Percentiles rank a stretch among this genome's conserved stretches.
These are phyloP conservation scores for Penaeus japonicus DNA, from an alignment of 1,140 invertebrate species.

Conservation along the genomic window DNA sequence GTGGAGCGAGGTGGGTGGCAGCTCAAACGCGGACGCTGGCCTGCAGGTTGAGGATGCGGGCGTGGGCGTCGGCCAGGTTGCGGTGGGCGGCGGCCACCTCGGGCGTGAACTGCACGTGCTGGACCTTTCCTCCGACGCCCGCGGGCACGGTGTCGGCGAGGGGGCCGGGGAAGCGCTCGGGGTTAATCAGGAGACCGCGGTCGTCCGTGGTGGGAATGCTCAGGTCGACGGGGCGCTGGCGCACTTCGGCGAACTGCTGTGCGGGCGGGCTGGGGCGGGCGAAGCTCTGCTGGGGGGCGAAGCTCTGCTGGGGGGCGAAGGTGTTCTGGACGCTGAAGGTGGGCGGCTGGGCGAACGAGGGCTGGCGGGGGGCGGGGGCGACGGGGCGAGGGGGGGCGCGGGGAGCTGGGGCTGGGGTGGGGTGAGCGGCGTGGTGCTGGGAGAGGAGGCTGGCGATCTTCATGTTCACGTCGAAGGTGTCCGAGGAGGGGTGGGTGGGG, in stretches of 20 bases:
- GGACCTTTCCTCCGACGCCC: conserved; percentile 4
- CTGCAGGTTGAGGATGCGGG: conserved; percentile 44
- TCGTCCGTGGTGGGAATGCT: conserved; percentile 35
- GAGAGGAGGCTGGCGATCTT: background rate
- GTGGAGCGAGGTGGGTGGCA: background rate
- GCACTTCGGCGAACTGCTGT: background rate
- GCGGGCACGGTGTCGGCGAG: conserved; percentile 37
- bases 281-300: background rate
- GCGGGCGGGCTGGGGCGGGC: background rate
- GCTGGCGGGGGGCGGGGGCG: background rate
- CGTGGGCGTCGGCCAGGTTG: conserved; percentile 42
- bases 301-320: background rate
- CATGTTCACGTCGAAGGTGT: background rate
- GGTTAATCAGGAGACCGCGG: conserved; percentile 46
- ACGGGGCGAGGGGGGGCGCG: background rate
- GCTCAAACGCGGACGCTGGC: background rate
- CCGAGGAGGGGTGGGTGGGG: background rate
- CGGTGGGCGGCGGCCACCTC: conserved; percentile 43
- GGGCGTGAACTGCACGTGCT: conserved; percentile 32
- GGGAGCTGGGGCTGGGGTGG: conserved; percentile 1
- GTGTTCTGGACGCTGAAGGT: background rate
- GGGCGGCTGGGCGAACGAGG: background rate
- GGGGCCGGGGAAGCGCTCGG: conserved; percentile 47
- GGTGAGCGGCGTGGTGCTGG: background rate
- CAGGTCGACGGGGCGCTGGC: background rate